phyloP scores from a whole-genome alignment of 2,888 invertebrate genomes.

The Lysandra coridon region DNA sequence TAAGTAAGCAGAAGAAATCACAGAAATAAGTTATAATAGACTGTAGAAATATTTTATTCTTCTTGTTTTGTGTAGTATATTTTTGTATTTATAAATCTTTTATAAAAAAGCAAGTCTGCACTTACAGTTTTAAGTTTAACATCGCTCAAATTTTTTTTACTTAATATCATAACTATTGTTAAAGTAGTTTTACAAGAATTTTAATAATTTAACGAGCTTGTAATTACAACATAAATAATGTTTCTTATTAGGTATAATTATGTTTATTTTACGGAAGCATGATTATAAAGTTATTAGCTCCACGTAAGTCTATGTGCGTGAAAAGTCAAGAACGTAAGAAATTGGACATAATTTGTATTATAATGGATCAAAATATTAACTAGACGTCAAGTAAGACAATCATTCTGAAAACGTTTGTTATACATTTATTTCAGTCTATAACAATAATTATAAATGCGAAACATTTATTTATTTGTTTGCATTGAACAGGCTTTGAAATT shows the following conservation, averaged over 20 bases:
- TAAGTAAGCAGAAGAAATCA: not conserved
- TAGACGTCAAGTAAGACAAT: not conserved
- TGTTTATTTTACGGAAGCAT: not conserved
- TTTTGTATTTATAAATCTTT: no score
- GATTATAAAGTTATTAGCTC: conserved; percentile 9
- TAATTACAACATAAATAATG: not conserved
- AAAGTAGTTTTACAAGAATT: not conserved
- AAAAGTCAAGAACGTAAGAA: not conserved
- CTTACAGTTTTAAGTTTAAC: no score
- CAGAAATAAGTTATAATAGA: not conserved
- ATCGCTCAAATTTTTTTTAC: no score
- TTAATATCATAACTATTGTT: no score
- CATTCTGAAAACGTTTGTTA: no score
- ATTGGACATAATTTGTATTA: not conserved
- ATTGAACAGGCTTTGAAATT: no score
- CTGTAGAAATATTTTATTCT: no score
- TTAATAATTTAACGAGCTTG: not conserved
- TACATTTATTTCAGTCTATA: no score
- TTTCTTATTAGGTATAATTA: not conserved
- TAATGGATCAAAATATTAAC: not conserved
- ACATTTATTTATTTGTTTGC: no score
- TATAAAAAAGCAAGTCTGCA: not conserved
- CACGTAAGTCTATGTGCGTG: not conserved
- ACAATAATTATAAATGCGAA: no score
- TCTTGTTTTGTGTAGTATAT: no score